A percentile compares a stretch with the other conserved stretches of the same genome.
These are phyloP conservation scores for Merodon equestris DNA, from an alignment of 2,888 invertebrate species.

Conservation along the genomic window DNA sequence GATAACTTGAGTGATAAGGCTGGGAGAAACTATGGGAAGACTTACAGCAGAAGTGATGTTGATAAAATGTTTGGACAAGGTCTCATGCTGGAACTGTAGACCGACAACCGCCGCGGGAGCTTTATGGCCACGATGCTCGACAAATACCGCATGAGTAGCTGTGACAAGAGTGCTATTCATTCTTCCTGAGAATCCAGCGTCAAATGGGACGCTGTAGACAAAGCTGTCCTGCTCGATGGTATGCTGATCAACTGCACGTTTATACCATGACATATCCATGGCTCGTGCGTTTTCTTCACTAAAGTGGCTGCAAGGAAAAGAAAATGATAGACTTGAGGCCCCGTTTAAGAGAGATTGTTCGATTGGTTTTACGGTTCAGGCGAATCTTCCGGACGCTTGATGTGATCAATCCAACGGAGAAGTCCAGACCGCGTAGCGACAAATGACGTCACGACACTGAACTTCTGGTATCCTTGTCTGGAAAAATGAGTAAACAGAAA, in stretches of 20 bases:
- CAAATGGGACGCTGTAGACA: constrained; percentile 86
- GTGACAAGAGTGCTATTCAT: constrained; percentile 85
- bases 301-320: constrained; percentile 83
- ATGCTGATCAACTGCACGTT: constrained; percentile 93
- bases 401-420: constrained; percentile 91
- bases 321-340: background rate
- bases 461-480: constrained; percentile 94
- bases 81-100: constrained; percentile 90
- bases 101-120: constrained; percentile 96
- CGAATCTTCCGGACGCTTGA: constrained; percentile 80
- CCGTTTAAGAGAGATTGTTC: background rate
- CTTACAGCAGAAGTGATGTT: constrained; percentile 92
- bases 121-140: constrained; percentile 89
- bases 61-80: constrained; percentile 89
- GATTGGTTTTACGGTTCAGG: constrained; percentile 84
- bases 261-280: constrained; percentile 94
- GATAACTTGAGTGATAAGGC: background rate
- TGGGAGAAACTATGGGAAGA: background rate
- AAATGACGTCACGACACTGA: constrained; percentile 90
- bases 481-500: constrained; percentile 30
- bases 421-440: constrained; percentile 94
- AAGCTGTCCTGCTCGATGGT: constrained; percentile 92
- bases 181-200: constrained; percentile 79
- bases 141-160: constrained; percentile 94
- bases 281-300: constrained; percentile 89